Percentiles rank a stretch among this genome's conserved stretches.
Evolutionary conservation across 1,140 invertebrate genomes (phyloP).

Genomic region (Agraylea sexmaculata): DNA sequence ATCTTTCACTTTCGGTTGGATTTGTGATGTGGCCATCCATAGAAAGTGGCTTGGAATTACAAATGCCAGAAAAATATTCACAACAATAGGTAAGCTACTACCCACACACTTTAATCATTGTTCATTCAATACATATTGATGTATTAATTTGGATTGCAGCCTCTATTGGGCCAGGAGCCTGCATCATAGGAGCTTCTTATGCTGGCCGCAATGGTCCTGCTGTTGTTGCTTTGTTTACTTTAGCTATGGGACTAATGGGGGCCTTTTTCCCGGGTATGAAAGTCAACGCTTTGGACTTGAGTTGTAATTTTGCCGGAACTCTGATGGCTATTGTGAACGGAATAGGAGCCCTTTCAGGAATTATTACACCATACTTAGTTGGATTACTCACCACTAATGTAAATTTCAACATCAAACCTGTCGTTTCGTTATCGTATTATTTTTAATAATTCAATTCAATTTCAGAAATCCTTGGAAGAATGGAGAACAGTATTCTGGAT

Average conservation of each 20-base stretch:
- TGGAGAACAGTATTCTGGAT: slow-evolving; percentile 72
- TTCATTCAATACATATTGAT: neutral
- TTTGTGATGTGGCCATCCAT: slow-evolving; percentile 48
- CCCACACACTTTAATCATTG: neutral
- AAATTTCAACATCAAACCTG: slow-evolving; percentile 27
- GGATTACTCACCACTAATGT: slow-evolving; percentile 63
- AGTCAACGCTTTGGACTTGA: slow-evolving; percentile 67
- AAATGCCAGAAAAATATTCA: slow-evolving; percentile 49
- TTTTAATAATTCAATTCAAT: too few relatives aligned
- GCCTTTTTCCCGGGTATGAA: slow-evolving; percentile 55
- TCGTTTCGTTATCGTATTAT: neutral
- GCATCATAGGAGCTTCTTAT: slow-evolving; percentile 48
- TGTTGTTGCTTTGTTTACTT: slow-evolving; percentile 49
- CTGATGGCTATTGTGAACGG: slow-evolving; percentile 72
- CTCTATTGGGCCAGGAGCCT: slow-evolving; percentile 42
- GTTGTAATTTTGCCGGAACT: slow-evolving; percentile 64
- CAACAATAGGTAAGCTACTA: slow-evolving; percentile 41
- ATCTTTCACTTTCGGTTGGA: slow-evolving; percentile 42
- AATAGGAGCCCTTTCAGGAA: slow-evolving; percentile 60
- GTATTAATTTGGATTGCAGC: slow-evolving; percentile 26
- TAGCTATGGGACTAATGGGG: slow-evolving; percentile 59
- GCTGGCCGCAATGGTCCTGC: slow-evolving; percentile 42
- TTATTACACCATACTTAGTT: slow-evolving; percentile 62
- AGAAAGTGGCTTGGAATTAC: slow-evolving; percentile 40
- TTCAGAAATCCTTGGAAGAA: slow-evolving; percentile 26